Evolutionary conservation across 2,113 vertebrate species (phyloP), one percentile per base, ranked within the genome.

Genomic region (Reinhardtius hippoglossoides): DNA sequence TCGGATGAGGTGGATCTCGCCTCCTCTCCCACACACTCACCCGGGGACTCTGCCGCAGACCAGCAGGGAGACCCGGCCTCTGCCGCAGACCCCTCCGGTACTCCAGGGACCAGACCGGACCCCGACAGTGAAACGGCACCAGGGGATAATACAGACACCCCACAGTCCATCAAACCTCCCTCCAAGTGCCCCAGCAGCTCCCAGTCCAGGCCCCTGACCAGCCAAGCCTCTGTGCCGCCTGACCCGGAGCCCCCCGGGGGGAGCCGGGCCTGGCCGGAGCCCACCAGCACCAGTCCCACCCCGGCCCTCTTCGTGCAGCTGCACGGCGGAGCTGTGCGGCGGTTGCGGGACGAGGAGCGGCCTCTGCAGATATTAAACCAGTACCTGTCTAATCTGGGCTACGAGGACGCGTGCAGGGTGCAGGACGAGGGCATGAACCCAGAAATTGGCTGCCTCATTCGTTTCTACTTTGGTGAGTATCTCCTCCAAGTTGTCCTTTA

Each of bases 341-440:
- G 96, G 61, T 91, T 98, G 88, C 94, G 92, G 69, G 93, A 95
- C 3, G 93, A 96, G 0, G 97, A 98, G 91, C 95, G 88, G 91
- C 97, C 97, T 4, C 92, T 98, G 85, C 95, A 95, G 90, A 94
- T 98, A 71, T 91, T 97, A 50, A 96, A 96, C 58, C 95, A 97
- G 86, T 98, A 97, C 95, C 96, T 98, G 85, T 94, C 94, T 55
- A 95, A 96, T 44, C 94, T 97, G 90, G 97, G 97, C 24, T 97
- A 96, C 62, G 93, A 96, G 78, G 96, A 97, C 87, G 88, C 94
- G 42, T 95, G 95, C 95, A 92, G 97, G 87, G 95, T 96, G 77
- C 97, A 97, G 89, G 96, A 96, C 76, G 97, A 97, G 82, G 96
- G 95, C 61, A 95, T 97, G 96, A 95, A 97, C 80, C 83, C 96